Base-by-base conservation (phyloP, 2,888 invertebrate genomes). In the Drosophila glabriapex region DNA sequence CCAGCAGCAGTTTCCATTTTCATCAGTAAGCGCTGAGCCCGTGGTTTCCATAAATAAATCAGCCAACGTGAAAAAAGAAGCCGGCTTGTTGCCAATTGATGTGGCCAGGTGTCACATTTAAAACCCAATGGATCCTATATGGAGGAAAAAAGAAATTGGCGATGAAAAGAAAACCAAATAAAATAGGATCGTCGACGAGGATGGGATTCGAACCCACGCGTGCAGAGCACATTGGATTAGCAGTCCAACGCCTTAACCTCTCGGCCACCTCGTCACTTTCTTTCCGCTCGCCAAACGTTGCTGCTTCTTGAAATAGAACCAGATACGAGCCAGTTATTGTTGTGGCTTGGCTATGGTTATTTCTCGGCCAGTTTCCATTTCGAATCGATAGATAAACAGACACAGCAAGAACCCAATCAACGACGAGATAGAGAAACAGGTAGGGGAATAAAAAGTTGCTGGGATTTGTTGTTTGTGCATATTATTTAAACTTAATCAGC, bases 131-230 rank as follows among this genome's bases (percentile, higher is more conserved):
- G 59, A 25, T 37, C 22, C 19, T 35, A 35, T 5, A 35, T 16
- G 54, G 19, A 19, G 6, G 29, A 49, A 19, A 39, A 50, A 6
- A 56, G 4, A 41, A 25, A 14, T 14, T 50, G 37, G 16, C 19
- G 31, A 43, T 35, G 37, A 28, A 25, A 35, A 50, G 25, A 49
- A 58, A 62, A 55, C 1, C 22, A 29, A 41, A 31, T 0, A 6
- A 29, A 29, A 53, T 55, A 29, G 5, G 19, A 2, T 10, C 14
- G 9, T 33, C 95, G 95, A 95, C 95, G 95, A 95, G 95, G 96
- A 96, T 96, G 96, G 96, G 96, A 96, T 96, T 96, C 96, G 96
- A 96, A 96, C 96, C 96, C 96, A 96, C 96, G 96, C 96, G 96
- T 95, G 96, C 95, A 96, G 95, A 96, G 95, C 96, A 95, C 96